Evolutionary conservation across 2,797 vertebrate genomes (phyloP).

Genomic region (Rousettus madagascariensis): DNA sequence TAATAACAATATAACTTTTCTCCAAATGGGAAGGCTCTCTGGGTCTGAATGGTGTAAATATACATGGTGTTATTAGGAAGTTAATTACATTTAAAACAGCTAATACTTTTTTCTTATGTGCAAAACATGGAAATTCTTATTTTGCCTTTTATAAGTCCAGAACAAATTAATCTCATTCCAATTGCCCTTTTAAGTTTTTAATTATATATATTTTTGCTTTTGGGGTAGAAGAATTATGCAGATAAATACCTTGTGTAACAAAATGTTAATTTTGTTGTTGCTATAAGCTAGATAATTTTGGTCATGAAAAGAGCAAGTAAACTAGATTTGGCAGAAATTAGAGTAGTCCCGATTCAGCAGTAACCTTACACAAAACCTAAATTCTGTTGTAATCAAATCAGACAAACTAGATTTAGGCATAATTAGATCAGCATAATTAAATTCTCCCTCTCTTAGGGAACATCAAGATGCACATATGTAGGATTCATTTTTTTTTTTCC

Average conservation of each 20-base stretch:
- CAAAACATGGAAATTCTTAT: background rate
- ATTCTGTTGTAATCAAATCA: constrained; percentile 76
- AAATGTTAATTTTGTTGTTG: constrained; percentile 72
- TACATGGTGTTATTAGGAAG: background rate
- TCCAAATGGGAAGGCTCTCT: background rate
- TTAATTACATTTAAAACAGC: background rate
- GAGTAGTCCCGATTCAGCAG: constrained; percentile 77
- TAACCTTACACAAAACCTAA: constrained; percentile 74
- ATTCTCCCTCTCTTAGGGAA: constrained; percentile 72
- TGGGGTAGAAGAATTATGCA: constrained; percentile 29
- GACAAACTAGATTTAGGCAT: constrained; percentile 70
- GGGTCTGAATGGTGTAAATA: background rate
- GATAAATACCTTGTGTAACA: constrained; percentile 44
- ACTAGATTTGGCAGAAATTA: constrained; percentile 77
- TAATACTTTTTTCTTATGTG: background rate
- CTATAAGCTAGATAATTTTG: constrained; percentile 68
- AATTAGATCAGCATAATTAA: constrained; percentile 80
- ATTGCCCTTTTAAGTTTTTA: constrained; percentile 31
- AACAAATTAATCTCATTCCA: background rate
- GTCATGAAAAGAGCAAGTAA: constrained; percentile 65
- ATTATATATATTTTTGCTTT: constrained; percentile 55
- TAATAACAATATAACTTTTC: constrained; percentile 46
- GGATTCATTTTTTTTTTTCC: constrained; percentile 48
- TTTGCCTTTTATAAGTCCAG: background rate
- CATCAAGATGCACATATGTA: constrained; percentile 67